These are phyloP conservation scores for Danio choprae DNA, from an alignment of 2,797 vertebrate species.

Conservation along the genomic window DNA sequence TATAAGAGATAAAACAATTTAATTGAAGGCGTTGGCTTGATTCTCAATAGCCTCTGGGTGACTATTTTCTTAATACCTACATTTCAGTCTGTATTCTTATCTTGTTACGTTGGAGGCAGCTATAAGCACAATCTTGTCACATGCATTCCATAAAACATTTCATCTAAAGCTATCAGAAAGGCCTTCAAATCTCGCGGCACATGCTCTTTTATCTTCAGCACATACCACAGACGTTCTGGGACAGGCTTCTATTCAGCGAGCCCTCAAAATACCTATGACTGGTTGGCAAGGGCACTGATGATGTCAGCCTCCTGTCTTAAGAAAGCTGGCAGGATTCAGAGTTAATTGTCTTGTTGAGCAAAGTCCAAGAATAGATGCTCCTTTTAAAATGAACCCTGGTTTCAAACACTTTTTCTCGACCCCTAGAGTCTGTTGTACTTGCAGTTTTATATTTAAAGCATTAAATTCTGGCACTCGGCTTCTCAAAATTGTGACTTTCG, in stretches of 20 bases:
- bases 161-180: conserved; percentile 48
- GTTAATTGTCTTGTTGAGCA: conserved; percentile 62
- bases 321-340: conserved; percentile 61
- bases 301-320: conserved; percentile 69
- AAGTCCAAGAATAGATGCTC: conserved; percentile 60
- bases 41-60: conserved; percentile 20
- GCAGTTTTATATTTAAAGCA: not conserved
- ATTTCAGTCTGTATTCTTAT: conserved; percentile 34
- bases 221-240: conserved; percentile 59
- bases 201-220: conserved; percentile 41
- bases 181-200: conserved; percentile 18
- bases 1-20: not conserved
- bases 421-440: conserved; percentile 4
- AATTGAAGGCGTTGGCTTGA: conserved; percentile 25
- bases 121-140: conserved; percentile 20
- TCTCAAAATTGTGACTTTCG: not conserved
- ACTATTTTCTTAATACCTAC: conserved; percentile 29
- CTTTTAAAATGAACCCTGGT: conserved; percentile 46
- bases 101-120: conserved; percentile 33
- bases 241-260: conserved; percentile 51
- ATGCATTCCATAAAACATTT: conserved; percentile 38
- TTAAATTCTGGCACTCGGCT: no score
- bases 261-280: conserved; percentile 68
- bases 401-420: conserved; percentile 40
- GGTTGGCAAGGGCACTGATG: conserved; percentile 59